These are phyloP conservation scores for Falco naumanni DNA, from an alignment of 2,797 vertebrate genomes.

Conservation along the genomic window DNA sequence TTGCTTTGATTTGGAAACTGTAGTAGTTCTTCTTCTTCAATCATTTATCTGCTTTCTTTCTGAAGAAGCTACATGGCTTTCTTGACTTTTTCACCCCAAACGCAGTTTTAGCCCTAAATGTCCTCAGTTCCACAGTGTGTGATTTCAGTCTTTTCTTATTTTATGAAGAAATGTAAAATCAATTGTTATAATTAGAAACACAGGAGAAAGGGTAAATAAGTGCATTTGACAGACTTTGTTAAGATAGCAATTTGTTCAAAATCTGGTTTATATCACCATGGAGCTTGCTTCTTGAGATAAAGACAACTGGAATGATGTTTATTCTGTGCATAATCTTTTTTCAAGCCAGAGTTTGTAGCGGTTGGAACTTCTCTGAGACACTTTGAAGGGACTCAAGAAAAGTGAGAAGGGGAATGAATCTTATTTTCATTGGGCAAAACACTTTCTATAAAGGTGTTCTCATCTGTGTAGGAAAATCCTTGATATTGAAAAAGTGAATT, in stretches of 20 bases:
- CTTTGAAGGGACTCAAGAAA: neutral
- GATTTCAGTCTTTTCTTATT: neutral
- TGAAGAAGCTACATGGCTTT: neutral
- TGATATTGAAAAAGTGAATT: neutral
- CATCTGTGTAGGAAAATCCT: neutral
- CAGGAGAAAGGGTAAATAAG: neutral
- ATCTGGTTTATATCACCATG: neutral
- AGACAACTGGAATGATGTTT: neutral
- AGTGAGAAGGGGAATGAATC: fast-evolving
- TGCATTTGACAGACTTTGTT: neutral
- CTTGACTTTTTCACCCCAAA: neutral
- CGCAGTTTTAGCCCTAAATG: neutral
- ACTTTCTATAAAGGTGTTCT: neutral
- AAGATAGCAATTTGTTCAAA: neutral
- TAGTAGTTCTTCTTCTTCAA: neutral
- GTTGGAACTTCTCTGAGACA: neutral
- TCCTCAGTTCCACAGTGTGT: neutral
- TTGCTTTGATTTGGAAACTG: neutral
- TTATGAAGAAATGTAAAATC: neutral
- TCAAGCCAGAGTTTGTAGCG: neutral
- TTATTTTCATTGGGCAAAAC: neutral
- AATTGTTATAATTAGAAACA: neutral
- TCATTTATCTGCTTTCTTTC: neutral
- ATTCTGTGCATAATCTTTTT: neutral
- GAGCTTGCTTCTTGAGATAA: neutral